Evolutionary conservation across 2,113 vertebrate species (phyloP).

Genomic region (Phyllostomus discolor): DNA sequence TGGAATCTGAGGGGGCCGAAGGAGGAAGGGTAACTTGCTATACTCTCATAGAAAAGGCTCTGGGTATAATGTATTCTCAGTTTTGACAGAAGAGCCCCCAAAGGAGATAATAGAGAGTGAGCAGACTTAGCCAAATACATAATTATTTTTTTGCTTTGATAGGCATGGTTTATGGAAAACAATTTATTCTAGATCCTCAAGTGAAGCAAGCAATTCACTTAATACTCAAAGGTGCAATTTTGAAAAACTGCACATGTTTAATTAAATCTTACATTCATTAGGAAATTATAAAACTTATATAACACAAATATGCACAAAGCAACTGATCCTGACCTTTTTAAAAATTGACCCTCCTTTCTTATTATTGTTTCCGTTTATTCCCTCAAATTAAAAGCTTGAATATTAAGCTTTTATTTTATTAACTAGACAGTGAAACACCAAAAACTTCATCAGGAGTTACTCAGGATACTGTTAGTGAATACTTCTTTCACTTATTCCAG

Average conservation of each 20-base stretch:
- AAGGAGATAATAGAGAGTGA: background rate
- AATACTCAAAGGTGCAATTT: background rate
- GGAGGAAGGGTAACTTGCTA: background rate
- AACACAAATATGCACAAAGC: background rate
- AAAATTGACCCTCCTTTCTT: background rate
- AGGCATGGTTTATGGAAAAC: conserved; percentile 2
- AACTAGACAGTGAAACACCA: background rate
- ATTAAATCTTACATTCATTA: background rate
- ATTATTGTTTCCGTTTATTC: background rate
- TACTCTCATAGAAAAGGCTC: background rate
- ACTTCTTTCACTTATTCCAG: background rate
- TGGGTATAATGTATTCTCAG: background rate
- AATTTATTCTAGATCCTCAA: conserved; percentile 12
- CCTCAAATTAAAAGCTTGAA: background rate
- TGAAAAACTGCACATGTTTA: background rate
- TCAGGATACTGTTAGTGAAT: background rate
- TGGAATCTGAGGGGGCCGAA: background rate
- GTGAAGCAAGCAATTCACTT: conserved; percentile 11
- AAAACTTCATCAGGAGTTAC: background rate
- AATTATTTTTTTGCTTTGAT: background rate
- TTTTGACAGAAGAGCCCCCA: background rate
- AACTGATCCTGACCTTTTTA: background rate
- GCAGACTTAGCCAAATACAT: background rate
- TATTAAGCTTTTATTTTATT: background rate
- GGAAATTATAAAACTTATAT: background rate